Percentiles rank a stretch among this genome's conserved stretches.
Evolutionary conservation across 2,113 vertebrate genomes (phyloP).

Genomic region (Archilochus colubris): DNA sequence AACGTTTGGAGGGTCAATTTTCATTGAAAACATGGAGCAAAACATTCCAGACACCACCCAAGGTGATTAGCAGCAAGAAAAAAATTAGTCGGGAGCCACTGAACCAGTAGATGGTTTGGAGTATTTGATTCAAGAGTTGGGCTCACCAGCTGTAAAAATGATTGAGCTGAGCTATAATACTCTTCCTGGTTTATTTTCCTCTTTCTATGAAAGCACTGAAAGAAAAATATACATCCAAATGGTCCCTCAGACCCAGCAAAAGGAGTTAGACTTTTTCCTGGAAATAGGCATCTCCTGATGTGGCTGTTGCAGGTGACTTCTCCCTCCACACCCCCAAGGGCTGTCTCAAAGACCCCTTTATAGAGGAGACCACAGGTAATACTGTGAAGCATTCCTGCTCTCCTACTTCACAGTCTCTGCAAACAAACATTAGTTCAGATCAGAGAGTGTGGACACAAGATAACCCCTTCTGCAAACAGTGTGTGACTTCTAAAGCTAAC

Average conservation of each 20-base stretch:
- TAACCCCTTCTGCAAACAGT: conserved; percentile 71
- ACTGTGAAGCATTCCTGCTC: conserved; percentile 39
- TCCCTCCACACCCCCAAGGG: background rate
- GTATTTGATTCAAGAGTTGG: background rate
- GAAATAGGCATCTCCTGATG: conserved; percentile 34
- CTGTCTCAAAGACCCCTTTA: conserved; percentile 42
- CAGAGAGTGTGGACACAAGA: conserved; percentile 69
- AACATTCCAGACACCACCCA: background rate
- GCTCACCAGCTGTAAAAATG: conserved; percentile 33
- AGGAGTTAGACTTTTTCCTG: background rate
- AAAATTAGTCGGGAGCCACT: background rate
- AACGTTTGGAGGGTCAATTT: background rate
- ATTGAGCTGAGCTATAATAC: conserved; percentile 10
- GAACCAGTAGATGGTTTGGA: background rate
- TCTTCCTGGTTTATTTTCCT: conserved; percentile 26
- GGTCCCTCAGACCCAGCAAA: background rate
- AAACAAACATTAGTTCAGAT: conserved; percentile 67
- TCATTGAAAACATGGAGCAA: background rate
- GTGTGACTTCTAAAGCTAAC: conserved; percentile 54
- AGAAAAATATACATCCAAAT: background rate
- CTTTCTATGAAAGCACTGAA: conserved; percentile 12
- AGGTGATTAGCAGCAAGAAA: background rate
- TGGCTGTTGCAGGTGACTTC: conserved; percentile 23
- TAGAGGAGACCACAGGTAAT: conserved; percentile 19
- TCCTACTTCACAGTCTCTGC: conserved; percentile 44